These are phyloP conservation scores for Eupithecia subumbrata DNA, from an alignment of 2,888 invertebrate genomes.

Conservation along the genomic window DNA sequence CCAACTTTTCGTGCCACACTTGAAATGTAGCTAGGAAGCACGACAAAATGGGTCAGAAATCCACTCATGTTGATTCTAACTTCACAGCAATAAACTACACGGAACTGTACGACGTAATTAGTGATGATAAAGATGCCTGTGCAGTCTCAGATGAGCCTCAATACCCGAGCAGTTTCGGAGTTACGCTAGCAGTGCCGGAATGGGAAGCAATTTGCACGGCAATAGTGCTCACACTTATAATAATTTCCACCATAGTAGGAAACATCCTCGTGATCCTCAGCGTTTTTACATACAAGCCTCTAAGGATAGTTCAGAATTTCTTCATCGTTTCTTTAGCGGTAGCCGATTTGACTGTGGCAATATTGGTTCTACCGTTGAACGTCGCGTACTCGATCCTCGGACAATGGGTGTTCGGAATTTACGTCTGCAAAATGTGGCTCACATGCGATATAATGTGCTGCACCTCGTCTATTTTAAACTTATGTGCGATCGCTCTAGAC, in stretches of 20 bases:
- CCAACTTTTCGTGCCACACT: constrained; percentile 53
- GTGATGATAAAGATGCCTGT: constrained; percentile 74
- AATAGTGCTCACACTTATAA: constrained; percentile 92
- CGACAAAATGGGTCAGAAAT: constrained; percentile 73
- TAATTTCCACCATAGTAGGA: constrained; percentile 94
- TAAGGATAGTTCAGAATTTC: constrained; percentile 97
- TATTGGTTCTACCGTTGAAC: constrained; percentile 95
- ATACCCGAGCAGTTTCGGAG: constrained; percentile 88
- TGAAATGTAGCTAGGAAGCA: constrained; percentile 65
- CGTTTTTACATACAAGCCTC: constrained; percentile 97
- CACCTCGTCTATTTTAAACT: constrained; percentile 96
- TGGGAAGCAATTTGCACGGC: constrained; percentile 94
- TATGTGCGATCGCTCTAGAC: constrained; percentile 97
- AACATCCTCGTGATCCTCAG: constrained; percentile 96
- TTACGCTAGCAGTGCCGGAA: constrained; percentile 89
- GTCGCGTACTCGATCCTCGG: constrained; percentile 96
- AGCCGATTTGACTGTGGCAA: constrained; percentile 95
- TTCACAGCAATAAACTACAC: constrained; percentile 66
- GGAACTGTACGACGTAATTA: constrained; percentile 60
- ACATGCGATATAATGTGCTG: constrained; percentile 98
- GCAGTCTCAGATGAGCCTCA: constrained; percentile 75
- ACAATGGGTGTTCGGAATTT: constrained; percentile 96
- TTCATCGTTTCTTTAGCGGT: constrained; percentile 98
- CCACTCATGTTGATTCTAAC: constrained; percentile 66
- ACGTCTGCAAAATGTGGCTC: constrained; percentile 97